Base-by-base conservation (phyloP, 1,140 invertebrate species). In the Bombus sylvicola region DNA sequence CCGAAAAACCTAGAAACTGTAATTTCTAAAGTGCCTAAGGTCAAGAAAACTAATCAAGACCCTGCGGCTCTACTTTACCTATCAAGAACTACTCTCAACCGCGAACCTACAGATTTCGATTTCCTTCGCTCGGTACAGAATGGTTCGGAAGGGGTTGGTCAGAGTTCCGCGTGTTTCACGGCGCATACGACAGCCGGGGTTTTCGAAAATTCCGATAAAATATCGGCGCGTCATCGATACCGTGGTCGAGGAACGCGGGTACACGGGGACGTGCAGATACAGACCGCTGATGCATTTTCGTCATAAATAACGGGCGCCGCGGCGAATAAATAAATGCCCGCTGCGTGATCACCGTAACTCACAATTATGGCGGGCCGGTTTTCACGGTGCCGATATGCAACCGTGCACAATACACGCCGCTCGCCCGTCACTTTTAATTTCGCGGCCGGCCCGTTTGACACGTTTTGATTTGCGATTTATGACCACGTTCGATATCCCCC, bases 371-470 rank as follows among this genome's bases (percentile, higher is more conserved):
- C 87, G 87, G 86, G 82, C 83, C 79, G 86, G 82, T 88, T 84
- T 90, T 88, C 89, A 75, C 80, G 86, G 72, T 75, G 77, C 87
- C 89, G 89, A 86, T 92, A 91, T 79, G 81, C 83, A 53, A 68
- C 86, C 72, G 88, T 73, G 75, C 69, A 85, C 87, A 83, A 84
- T 85, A 85, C 81, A 68, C 77, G 85, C 41, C 76, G 86, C 81
- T 85, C 72, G 83, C 87, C 89, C 92, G 93, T 94, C 93, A 94
- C 88, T 94, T 94, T 94, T 94, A 94, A 94, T 94, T 93, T 92
- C 77, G 84, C 88, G 87, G 88, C 85, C 72, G 84, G 89, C 87
- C 89, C 88, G 90, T 92, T 91, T 91, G 90, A 93, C 92, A 92
- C 87, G 83, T 92, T 93, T 94, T 92, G 89, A 92, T 93, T 91